Base-by-base conservation (phyloP, 2,888 invertebrate genomes). In the Eupithecia subumbrata region DNA sequence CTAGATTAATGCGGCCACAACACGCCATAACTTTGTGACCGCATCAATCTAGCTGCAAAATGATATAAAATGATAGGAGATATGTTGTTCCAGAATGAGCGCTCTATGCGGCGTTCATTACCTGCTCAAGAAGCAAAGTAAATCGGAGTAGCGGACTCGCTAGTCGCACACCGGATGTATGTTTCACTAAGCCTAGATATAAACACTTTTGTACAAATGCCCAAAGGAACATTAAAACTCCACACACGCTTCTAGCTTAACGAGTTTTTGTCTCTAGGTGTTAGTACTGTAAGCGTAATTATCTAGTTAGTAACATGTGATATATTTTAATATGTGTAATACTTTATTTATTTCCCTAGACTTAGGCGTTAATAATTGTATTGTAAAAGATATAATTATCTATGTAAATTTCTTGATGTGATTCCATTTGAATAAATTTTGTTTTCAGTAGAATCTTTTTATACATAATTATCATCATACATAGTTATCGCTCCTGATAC, bases 61-160 rank as follows among this genome's bases (percentile, higher is more conserved):
- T 56, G 52, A 56, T 56, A 22, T 48, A 11, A 56, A 22, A n/a
- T 56, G 52, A 56, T 56, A n/a, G 11, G 70, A 34, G 43, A 67
- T 79, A 37, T 80, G 30, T 81, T 88, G 86, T 94, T 94, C 34
- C 94, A 94, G 94, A 91, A 86, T 92, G 94, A 93, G 90, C 83
- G 91, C 90, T 76, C 71, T 91, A 64, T 76, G 88, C 71, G 91
- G 92, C 85, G 89, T 90, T 92, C 93, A 92, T 90, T 92, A 88
- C 86, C 86, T 92, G 83, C 87, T 92, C 79, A 91, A 87, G 89
- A 89, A 87, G 82, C 81, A 85, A 82, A 78, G 79, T 66, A 87
- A 86, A 84, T 83, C 87, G 82, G 89, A 91, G 72, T 92, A 88
- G 85, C 72, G 71, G 80, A 40, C 71, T 77, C 60, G 52, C 72